Percentiles rank a stretch among this genome's conserved stretches.
Conservation (phyloP, 1,140 invertebrate genomes). For the Amyelois transitella region DNA sequence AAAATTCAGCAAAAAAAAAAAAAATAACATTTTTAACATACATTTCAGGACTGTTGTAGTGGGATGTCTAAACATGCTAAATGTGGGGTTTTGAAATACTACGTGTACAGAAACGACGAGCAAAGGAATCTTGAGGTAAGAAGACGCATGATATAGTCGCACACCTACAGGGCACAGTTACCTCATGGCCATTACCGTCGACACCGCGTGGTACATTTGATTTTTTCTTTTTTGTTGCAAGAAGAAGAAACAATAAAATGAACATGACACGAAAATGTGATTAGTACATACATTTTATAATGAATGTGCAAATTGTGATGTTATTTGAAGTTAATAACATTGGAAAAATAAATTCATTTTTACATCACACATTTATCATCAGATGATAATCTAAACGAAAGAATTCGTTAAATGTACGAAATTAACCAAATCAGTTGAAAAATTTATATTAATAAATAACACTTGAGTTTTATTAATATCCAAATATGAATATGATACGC, state of each 20-base stretch:
- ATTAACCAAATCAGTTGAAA: too few relatives aligned
- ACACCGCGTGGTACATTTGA: conserved; percentile 94
- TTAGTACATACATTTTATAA: conserved; percentile 13
- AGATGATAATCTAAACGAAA: too few relatives aligned
- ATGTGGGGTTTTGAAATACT: conserved; percentile 9
- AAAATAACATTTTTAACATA: neutral
- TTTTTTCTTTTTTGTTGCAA: conserved; percentile 80
- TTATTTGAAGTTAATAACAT: neutral
- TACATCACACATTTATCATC: too few relatives aligned
- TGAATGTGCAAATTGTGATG: conserved; percentile 19
- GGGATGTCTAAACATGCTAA: conserved; percentile 22
- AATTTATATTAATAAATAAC: too few relatives aligned
- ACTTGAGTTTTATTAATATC: too few relatives aligned
- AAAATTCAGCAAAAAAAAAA: too few relatives aligned
- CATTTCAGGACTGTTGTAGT: neutral
- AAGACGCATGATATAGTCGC: conserved; percentile 27
- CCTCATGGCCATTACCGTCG: conserved; percentile 93
- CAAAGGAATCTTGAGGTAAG: conserved; percentile 10
- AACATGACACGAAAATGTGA: conserved; percentile 65
- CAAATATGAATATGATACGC: too few relatives aligned
- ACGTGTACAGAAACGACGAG: conserved; percentile 20
- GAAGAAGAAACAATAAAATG: conserved; percentile 76
- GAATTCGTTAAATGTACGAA: too few relatives aligned
- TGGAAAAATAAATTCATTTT: too few relatives aligned
- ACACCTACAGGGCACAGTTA: conserved; percentile 76